Base-by-base conservation (phyloP, 2,113 vertebrate species). In the Notothenia rossii region DNA sequence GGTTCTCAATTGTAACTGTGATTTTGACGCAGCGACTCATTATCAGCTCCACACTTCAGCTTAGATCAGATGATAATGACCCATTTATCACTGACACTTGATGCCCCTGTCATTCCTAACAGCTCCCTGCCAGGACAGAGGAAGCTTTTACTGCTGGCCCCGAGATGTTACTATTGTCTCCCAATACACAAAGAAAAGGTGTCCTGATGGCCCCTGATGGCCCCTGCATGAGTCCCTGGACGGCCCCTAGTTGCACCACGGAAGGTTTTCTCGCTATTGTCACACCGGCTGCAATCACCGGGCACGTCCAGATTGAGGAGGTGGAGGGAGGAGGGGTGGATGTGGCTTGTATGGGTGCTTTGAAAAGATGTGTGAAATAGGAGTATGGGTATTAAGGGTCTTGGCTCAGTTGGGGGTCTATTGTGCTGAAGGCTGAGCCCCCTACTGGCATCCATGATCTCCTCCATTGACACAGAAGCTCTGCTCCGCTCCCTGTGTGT, bases 331-430 rank as follows among this genome's bases (percentile, higher is more conserved):
- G 69, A 61, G 85, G 82, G 84, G 40, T 82, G 62, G 79, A 79
- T 82, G 87, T 61, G 79, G 80, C 70, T 77, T 88, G 80, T 84
- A 84, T 83, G 79, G 85, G 77, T 87, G 92, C 93, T 94, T 94
- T 94, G 93, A 94, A 92, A 94, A 87, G 89, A 92, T 88, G 94
- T 94, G 93, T 95, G 95, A 95, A 94, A 93, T 90, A 91, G 92
- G 90, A 94, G 93, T 91, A 91, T 83, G 86, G 92, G 92, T 94
- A 95, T 95, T 95, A 95, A 90, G 93, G 86, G 90, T 89, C 82
- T 93, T 89, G 84, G 81, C 90, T 90, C 87, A 79, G 90, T 81
- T 66, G 92, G 94, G 91, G 93, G 90, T 90, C 91, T 84, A 90
- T 95, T 95, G 92, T 94, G 74, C 69, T 15, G 13, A 63, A 70